Evolutionary conservation across 2,888 invertebrate species (phyloP), one percentile per base, ranked within the genome.

Genomic region (Polyommatus icarus): DNA sequence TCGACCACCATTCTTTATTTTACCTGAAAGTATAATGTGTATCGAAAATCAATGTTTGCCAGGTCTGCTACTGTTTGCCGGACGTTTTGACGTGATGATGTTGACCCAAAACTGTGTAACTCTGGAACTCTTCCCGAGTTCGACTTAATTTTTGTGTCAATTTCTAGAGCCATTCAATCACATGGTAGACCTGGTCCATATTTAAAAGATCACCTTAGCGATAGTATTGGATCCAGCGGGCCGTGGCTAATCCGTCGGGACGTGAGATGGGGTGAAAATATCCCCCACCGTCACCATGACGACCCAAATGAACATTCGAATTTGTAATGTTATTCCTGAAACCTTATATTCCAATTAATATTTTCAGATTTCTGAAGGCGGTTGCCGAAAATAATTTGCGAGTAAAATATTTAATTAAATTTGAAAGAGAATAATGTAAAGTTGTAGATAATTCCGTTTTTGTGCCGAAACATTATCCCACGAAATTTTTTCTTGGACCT

Each of bases 201-300:
- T 90, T 91, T 90, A 90, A 89, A 88, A 89, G 85, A 85, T 83
- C 84, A 87, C 89, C 89, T 88, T 87, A 85, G 85, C 85, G 85
- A 86, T 84, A 84, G 83, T 84, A 84, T 84, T 85, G 71, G 46
- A 86, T 81, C 82, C 89, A 86, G 81, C 86, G 90, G 85, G 83
- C 87, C 86, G 92, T 85, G 82, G 87, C 84, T 91, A 91, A 93
- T 89, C 86, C 86, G 88, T 82, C 84, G 89, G 89, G 92, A 91
- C 90, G 83, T 76, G 82, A 82, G 83, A 83, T 84, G 87, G 86
- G 85, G 86, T 82, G 86, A 85, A 83, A 84, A 82, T 83, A 81
- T 82, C 83, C 82, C 83, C 79, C 76, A 67, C 36, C 36, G 61
- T 73, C 72, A 76, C 78, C 79, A 78, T 81, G 79, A 80, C 73